These are phyloP conservation scores for Chelonus formosanus DNA, from an alignment of 2,888 invertebrate species.

Conservation along the genomic window DNA sequence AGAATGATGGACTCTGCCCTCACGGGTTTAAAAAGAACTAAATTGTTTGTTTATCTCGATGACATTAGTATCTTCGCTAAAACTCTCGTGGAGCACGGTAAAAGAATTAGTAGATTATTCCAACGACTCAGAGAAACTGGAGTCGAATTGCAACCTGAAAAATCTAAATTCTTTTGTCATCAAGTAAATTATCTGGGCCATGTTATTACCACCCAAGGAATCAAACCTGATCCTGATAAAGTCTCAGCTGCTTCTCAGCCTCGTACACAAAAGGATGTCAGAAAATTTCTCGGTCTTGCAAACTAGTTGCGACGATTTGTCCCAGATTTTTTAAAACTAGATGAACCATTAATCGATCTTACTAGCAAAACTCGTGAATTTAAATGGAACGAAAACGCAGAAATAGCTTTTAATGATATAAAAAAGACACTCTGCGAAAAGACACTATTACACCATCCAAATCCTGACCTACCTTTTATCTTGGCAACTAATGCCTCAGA, in stretches of 20 bases:
- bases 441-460: background rate
- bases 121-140: too few species aligned
- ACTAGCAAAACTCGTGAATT: background rate
- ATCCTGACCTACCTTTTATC: background rate
- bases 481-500: background rate
- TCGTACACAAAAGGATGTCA: background rate
- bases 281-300: background rate
- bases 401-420: background rate
- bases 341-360: background rate
- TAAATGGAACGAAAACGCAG: background rate
- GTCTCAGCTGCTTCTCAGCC: background rate
- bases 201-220: too few species aligned
- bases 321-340: too few species aligned
- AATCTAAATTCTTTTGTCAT: too few species aligned
- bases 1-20: too few species aligned
- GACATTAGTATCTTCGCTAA: too few species aligned
- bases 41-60: too few species aligned
- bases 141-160: too few species aligned
- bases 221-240: background rate
- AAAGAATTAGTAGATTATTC: too few species aligned
- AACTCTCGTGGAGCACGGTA: too few species aligned
- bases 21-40: too few species aligned
- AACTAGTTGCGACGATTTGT: background rate
- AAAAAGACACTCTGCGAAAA: background rate
- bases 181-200: too few species aligned